Evolutionary conservation across 2,797 vertebrate species (phyloP), one percentile per base, ranked within the genome.

Genomic region (Gymnodraco acuticeps): DNA sequence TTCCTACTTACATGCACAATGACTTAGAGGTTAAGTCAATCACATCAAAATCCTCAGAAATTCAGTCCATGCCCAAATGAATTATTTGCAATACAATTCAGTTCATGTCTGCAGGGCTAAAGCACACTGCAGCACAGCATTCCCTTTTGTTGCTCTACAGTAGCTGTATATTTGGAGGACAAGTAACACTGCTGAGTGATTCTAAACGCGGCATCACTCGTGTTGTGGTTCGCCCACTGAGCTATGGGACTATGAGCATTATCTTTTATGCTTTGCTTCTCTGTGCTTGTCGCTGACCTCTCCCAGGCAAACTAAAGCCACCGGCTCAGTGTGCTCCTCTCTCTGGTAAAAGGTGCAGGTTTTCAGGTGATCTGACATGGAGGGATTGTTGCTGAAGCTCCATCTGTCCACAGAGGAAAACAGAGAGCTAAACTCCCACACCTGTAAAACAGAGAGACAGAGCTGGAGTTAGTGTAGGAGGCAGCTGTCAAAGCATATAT

Each of bases 351-450:
- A 98, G 19, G 96, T 94, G 80, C 98, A 99, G 75, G 81, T 81
- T 91, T 96, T 97, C 88, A 99, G 94, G 87, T 99, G 98, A 62
- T 97, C 95, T 0, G 98, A 96, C 95, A 99, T 96, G 70, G 96
- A 94, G 0, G 87, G 79, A n/a, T 90, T 41, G 0, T 95, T 81
- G 1, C 89, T 93, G 89, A 94, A 94, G 88, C 95, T 93, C 98
- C 98, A 99, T 55, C 75, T 93, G 80, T 96, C 93, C 84, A 99
- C 95, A 2, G 91, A 87, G 78, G 97, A 97, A 93, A 99, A 99
- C 65, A 96, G 82, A 84, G 95, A 95, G 93, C 98, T 99, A 94
- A 97, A 99, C 81, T 96, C 95, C 98, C 98, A 99, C 56, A 96
- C 93, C 98, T 99, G 91, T 54, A 65, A 73, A 74, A 77, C 50